A percentile compares a stretch with the other conserved stretches of the same genome.
Evolutionary conservation across 2,113 vertebrate species (phyloP).

Genomic region (Rhipidura dahli): DNA sequence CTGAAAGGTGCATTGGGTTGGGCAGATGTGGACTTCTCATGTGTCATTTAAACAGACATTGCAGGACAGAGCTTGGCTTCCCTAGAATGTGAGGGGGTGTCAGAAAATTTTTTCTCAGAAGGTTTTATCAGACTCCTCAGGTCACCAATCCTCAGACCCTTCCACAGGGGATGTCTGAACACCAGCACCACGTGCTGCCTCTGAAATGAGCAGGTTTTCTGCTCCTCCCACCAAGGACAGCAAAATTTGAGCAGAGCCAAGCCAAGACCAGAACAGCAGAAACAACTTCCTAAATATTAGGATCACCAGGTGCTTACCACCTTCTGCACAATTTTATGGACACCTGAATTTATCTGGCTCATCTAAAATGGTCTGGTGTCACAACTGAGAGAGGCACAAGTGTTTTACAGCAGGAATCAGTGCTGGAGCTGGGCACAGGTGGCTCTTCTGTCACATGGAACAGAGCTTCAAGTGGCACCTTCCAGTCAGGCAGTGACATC

Average conservation of each 20-base stretch:
- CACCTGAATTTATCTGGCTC: neutral
- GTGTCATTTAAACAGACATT: neutral
- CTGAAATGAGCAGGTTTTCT: neutral
- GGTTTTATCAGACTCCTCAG: neutral
- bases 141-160: neutral
- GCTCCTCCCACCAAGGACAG: neutral
- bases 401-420: neutral
- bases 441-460: neutral
- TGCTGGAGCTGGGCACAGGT: neutral
- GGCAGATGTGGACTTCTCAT: neutral
- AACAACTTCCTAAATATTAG: neutral
- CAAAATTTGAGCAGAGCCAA: neutral
- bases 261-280: fast-evolving
- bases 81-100: neutral
- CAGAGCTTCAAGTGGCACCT: neutral
- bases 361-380: neutral
- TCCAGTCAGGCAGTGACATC: neutral
- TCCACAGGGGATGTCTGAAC: neutral
- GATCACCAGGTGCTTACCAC: neutral
- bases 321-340: neutral
- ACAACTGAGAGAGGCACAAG: neutral
- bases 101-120: neutral
- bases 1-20: neutral
- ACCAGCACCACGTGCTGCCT: neutral
- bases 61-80: neutral